These are phyloP conservation scores for Theonella swinhoei DNA, from an alignment of 37 sponge, comb jelly and placozoan genomes.

Conservation along the genomic window DNA sequence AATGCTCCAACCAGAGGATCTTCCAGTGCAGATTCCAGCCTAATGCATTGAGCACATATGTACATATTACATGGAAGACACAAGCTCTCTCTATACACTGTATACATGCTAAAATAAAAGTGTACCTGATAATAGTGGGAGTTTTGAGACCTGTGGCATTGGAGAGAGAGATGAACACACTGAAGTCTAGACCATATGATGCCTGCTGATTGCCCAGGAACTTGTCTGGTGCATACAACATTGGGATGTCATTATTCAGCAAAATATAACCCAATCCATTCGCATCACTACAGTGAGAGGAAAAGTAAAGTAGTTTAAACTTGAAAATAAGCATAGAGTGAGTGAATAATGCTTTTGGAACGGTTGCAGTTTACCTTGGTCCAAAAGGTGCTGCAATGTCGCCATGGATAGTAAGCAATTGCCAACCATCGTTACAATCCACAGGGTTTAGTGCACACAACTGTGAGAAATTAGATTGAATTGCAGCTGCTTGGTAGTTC, in stretches of 20 bases:
- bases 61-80: no score
- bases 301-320: not conserved
- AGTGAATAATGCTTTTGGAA: not conserved
- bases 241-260: not conserved
- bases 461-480: conserved; percentile 26
- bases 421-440: conserved; percentile 58
- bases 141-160: not conserved
- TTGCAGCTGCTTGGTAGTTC: conserved; percentile 1
- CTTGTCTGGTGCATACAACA: conserved; percentile 41
- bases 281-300: conserved; percentile 18
- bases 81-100: no score
- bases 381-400: conserved; percentile 10
- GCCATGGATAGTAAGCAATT: conserved; percentile 17
- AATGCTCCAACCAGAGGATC: conserved; percentile 15
- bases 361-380: conserved; percentile 19
- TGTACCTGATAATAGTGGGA: conserved; percentile 13
- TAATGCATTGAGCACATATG: no score
- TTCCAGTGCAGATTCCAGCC: not conserved
- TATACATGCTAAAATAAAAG: no score
- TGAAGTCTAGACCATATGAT: conserved; percentile 50
- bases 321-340: not conserved
- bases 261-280: conserved; percentile 51
- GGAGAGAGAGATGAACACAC: not conserved
- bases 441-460: conserved; percentile 12
- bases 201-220: conserved; percentile 45